phyloP scores from a whole-genome alignment of 2,797 vertebrate species.

The Diceros bicornis region DNA sequence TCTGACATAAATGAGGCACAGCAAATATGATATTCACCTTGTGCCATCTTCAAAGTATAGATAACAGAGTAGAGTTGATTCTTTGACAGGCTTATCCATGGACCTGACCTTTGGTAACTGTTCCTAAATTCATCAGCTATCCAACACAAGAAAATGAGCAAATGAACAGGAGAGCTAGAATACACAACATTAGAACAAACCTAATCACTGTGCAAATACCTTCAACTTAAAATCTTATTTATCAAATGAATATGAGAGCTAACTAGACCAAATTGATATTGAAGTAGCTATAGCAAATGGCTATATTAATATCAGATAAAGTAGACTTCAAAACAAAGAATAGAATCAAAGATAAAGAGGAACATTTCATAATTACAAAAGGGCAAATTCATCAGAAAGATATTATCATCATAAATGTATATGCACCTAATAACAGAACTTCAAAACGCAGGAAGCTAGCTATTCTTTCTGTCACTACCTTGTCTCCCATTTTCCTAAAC shows the following conservation, averaged over 20 bases:
- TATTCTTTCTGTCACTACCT: background rate
- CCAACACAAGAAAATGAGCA: conserved; percentile 3
- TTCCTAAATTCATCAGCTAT: background rate
- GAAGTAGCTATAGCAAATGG: background rate
- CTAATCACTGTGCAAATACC: background rate
- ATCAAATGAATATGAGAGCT: background rate
- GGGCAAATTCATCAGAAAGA: conserved; percentile 6
- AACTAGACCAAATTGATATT: background rate
- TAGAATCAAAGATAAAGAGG: background rate
- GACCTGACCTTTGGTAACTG: background rate
- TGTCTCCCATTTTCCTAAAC: background rate
- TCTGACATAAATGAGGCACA: conserved; percentile 60
- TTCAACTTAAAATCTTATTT: background rate
- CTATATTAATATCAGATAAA: conserved; percentile 8
- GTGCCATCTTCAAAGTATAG: conserved; percentile 26
- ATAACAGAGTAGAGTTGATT: conserved; percentile 7
- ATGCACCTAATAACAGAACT: background rate
- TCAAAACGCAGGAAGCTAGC: background rate
- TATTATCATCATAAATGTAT: background rate
- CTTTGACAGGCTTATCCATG: background rate
- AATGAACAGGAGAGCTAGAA: background rate
- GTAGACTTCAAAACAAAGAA: conserved; percentile 2
- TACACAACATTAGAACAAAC: background rate
- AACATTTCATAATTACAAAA: background rate
- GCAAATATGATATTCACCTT: conserved; percentile 46